Evolutionary conservation across 2,888 invertebrate genomes (phyloP).

Genomic region (Calliopum simillimum): DNA sequence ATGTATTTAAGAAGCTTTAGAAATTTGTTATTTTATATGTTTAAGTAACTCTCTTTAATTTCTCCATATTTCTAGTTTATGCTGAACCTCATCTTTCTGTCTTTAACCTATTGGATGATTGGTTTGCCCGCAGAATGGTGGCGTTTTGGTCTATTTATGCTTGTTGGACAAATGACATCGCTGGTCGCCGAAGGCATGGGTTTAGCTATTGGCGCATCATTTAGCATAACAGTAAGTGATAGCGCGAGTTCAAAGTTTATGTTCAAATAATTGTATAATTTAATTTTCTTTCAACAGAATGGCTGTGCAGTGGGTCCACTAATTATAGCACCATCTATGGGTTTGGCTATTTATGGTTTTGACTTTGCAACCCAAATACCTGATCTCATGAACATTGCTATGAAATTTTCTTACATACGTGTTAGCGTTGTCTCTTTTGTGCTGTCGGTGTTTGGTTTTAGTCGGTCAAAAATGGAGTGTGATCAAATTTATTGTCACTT

Average conservation of each 20-base stretch:
- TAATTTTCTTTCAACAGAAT: slow-evolving; percentile 69
- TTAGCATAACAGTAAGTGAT: slow-evolving; percentile 74
- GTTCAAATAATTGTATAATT: neutral
- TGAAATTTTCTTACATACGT: slow-evolving; percentile 76
- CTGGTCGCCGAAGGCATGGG: slow-evolving; percentile 84
- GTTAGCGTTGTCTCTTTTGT: slow-evolving; percentile 75
- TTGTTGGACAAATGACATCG: slow-evolving; percentile 77
- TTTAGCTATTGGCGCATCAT: slow-evolving; percentile 79
- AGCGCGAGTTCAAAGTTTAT: too few species aligned
- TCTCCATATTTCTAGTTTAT: too few species aligned
- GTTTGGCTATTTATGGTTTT: slow-evolving; percentile 77
- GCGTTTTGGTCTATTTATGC: slow-evolving; percentile 76
- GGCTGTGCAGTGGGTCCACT: slow-evolving; percentile 77
- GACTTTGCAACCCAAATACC: slow-evolving; percentile 77
- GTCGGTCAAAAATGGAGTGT: slow-evolving; percentile 71
- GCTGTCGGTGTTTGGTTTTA: slow-evolving; percentile 74
- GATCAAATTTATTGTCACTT: slow-evolving; percentile 75
- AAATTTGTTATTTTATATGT: too few species aligned
- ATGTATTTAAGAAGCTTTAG: too few species aligned
- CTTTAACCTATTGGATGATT: slow-evolving; percentile 74
- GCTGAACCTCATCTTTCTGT: slow-evolving; percentile 71
- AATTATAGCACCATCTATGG: slow-evolving; percentile 75
- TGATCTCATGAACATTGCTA: slow-evolving; percentile 71
- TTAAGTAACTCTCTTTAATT: too few species aligned
- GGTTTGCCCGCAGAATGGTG: slow-evolving; percentile 76